Percentiles rank a stretch among this genome's conserved stretches.
These are phyloP conservation scores for Salvator merianae DNA, from an alignment of 2,113 vertebrate species.

Conservation along the genomic window DNA sequence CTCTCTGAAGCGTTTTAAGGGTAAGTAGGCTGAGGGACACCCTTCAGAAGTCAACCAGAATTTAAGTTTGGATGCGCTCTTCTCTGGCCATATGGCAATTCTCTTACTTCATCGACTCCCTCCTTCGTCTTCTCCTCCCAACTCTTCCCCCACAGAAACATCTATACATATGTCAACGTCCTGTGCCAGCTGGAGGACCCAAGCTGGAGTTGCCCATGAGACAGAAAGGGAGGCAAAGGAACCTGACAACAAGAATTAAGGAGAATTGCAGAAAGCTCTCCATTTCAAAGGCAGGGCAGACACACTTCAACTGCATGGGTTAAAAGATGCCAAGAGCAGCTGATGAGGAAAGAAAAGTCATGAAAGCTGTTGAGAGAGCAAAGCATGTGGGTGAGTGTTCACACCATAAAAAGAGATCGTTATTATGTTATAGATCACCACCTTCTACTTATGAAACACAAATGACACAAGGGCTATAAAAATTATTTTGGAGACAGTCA, in stretches of 20 bases:
- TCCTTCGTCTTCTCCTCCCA: conserved; percentile 5
- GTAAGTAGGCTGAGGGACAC: not conserved
- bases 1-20: not conserved
- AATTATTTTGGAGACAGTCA: not conserved
- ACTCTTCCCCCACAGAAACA: not conserved
- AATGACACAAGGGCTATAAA: too few relatives aligned
- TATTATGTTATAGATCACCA: not conserved
- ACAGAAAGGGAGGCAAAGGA: not conserved
- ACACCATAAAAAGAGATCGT: too few relatives aligned
- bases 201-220: not conserved
- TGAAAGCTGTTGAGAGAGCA: not conserved
- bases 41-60: not conserved
- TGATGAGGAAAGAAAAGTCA: not conserved
- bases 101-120: not conserved
- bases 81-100: not conserved
- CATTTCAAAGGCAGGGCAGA: not conserved
- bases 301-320: not conserved
- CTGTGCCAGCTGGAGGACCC: not conserved
- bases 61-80: not conserved
- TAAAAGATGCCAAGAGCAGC: not conserved
- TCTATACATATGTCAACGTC: conserved; percentile 11
- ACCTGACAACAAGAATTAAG: not conserved
- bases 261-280: not conserved
- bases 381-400: not conserved
- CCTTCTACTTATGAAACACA: not conserved